Evolutionary conservation across 1,140 invertebrate species (phyloP), one percentile per base, ranked within the genome.

Genomic region (Panagrolaimus sp.): DNA sequence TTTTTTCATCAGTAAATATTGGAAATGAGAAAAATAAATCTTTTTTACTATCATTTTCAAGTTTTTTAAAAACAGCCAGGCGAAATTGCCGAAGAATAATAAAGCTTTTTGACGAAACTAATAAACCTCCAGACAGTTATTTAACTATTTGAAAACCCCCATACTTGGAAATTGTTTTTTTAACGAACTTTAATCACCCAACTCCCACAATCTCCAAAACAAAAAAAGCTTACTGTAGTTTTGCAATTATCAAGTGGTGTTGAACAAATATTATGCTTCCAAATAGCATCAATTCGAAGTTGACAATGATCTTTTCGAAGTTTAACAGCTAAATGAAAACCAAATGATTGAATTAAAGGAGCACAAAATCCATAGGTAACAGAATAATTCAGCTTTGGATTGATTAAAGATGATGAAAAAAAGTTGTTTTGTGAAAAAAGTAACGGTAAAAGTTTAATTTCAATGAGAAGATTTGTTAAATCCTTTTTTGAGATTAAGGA

Each of bases 221-320:
- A 38, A 38, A 4, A 4, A 38, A 38, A 38, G 31, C 31, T 38
- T 38, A 57, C 51, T 27, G 51, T 57, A 20, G 20, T 20, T 16
- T 20, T 27, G 27, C 51, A 57, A 20, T 57, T 57, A 20, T 13
- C n/a, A 57, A 57, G 20, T 27, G 51, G 51, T 3, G 51, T 57
- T 16, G 8, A 25, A 57, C 51, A 57, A 23, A 57, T 57, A 8
- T 20, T 13, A 14, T 57, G 11, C 16, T 16, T 57, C 51, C 51
- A 57, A 57, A 57, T 57, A 2, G 51, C 11, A 57, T 57, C 51
- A 57, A 57, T 57, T 13, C 51, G 51, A 5, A 57, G n/a, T 57
- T 57, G 51, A 16, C 51, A 57, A 25, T 57, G 20, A 20, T 57
- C 51, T 13, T 57, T 57, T 27, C n/a, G 8, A 20, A 27, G 51